Evolutionary conservation across 1,140 invertebrate genomes (phyloP).

Genomic region (Diachasmimorpha longicaudata): DNA sequence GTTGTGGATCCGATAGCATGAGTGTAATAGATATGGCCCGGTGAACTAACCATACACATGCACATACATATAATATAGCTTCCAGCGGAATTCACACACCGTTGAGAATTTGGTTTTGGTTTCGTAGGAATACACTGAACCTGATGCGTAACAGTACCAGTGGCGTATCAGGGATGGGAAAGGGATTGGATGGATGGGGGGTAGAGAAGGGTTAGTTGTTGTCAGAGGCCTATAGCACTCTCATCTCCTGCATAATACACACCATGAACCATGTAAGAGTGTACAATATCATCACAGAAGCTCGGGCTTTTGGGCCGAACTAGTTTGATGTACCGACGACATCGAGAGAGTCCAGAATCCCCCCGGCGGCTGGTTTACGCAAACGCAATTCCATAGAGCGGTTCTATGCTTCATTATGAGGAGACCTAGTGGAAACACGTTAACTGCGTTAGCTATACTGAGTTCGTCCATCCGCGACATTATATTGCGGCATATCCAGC

Average conservation of each 20-base stretch:
- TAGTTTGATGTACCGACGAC: not conserved
- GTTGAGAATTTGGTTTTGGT: slow-evolving; percentile 15
- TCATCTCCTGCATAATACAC: not conserved
- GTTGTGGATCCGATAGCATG: not conserved
- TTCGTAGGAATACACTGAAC: not conserved
- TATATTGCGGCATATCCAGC: slow-evolving; percentile 35
- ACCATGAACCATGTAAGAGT: slow-evolving; percentile 10
- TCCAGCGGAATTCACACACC: slow-evolving; percentile 12
- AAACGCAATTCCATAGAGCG: slow-evolving; percentile 47
- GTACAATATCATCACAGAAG: slow-evolving; percentile 5
- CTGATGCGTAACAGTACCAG: not conserved
- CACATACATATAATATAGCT: not conserved
- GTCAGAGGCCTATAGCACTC: slow-evolving; percentile 2
- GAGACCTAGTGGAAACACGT: slow-evolving; percentile 44
- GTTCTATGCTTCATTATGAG: slow-evolving; percentile 57
- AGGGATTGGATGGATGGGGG: no score
- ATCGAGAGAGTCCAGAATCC: slow-evolving; percentile 24
- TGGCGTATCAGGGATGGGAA: not conserved
- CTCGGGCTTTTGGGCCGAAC: slow-evolving; percentile 1
- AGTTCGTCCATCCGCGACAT: slow-evolving; percentile 44
- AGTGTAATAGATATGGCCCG: not conserved
- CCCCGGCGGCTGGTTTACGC: slow-evolving; percentile 18
- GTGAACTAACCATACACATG: not conserved
- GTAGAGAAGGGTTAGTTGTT: not conserved
- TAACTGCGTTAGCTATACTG: slow-evolving; percentile 43